Conservation (phyloP, 92 coral and sea anemone genomes). For the Paramuricea clavata region DNA sequence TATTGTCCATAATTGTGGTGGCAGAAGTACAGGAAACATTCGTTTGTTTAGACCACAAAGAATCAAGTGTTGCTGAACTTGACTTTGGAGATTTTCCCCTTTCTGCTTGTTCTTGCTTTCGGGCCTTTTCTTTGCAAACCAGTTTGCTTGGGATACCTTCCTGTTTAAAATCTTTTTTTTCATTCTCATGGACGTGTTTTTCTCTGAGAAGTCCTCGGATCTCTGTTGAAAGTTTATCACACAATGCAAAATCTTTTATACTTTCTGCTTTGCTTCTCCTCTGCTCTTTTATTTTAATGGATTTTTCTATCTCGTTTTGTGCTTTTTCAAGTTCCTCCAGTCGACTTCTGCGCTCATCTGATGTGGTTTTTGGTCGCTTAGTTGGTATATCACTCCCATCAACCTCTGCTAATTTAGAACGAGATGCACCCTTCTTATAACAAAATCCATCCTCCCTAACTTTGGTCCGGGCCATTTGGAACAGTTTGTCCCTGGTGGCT, state of each 20-base stretch:
- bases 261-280: background rate
- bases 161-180: background rate
- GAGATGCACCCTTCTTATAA: background rate
- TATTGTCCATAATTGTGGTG: too few relatives aligned
- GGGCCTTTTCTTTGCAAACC: background rate
- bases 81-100: too few relatives aligned
- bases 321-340: background rate
- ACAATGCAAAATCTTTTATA: too few relatives aligned
- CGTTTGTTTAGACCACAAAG: too few relatives aligned
- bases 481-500: background rate
- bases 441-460: constrained; percentile 10
- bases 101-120: too few relatives aligned
- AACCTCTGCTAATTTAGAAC: background rate
- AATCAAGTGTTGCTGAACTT: too few relatives aligned
- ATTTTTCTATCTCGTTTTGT: background rate
- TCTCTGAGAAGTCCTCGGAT: background rate
- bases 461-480: background rate
- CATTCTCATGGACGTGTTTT: background rate
- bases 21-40: too few relatives aligned
- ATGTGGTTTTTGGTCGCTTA: background rate
- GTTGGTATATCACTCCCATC: background rate
- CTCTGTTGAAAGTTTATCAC: constrained; percentile 11
- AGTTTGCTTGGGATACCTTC: background rate
- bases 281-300: constrained; percentile 6
- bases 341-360: constrained; percentile 5